A percentile compares a stretch with the other conserved stretches of the same genome.
These are phyloP conservation scores for Drosophila siamana DNA, from an alignment of 2,888 invertebrate genomes.

Conservation along the genomic window DNA sequence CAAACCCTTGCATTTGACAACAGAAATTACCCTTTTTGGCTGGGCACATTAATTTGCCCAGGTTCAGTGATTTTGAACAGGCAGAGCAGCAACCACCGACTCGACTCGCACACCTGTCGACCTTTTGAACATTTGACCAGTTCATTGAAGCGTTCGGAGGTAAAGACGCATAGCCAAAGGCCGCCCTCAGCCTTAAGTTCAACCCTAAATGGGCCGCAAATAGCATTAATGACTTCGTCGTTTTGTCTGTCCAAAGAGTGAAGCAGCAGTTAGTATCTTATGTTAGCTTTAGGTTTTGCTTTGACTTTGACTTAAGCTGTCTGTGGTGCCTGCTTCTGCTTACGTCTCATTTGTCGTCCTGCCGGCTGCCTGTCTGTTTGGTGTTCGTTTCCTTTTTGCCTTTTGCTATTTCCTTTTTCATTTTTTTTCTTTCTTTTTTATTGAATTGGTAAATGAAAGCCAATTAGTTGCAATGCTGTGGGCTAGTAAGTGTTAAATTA, in stretches of 20 bases:
- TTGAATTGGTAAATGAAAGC: conserved; percentile 72
- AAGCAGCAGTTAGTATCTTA: conserved; percentile 16
- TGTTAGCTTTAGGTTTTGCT: conserved; percentile 32
- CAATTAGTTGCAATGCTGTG: conserved; percentile 63
- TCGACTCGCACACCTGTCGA: conserved; percentile 38
- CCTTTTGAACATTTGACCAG: conserved; percentile 70
- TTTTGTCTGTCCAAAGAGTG: conserved; percentile 38
- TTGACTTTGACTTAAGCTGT: conserved; percentile 46
- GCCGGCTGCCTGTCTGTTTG: background rate
- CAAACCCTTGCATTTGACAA: conserved; percentile 51
- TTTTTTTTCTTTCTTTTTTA: conserved; percentile 16
- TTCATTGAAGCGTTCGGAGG: conserved; percentile 69
- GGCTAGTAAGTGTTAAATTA: conserved; percentile 73
- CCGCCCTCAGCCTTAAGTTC: conserved; percentile 33
- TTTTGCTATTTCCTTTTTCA: conserved; percentile 7
- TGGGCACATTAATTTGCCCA: conserved; percentile 74
- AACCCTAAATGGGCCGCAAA: conserved; percentile 66
- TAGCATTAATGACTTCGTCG: conserved; percentile 70
- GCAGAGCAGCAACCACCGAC: conserved; percentile 18
- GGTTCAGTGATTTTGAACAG: conserved; percentile 62
- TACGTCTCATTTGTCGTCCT: too few species aligned
- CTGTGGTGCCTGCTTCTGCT: conserved; percentile 2
- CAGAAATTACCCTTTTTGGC: conserved; percentile 77
- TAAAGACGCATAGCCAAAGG: conserved; percentile 36
- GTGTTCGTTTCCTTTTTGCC: conserved; percentile 7